Conservation (phyloP, 2,113 vertebrate genomes). For the Leptocoma aspasia region DNA sequence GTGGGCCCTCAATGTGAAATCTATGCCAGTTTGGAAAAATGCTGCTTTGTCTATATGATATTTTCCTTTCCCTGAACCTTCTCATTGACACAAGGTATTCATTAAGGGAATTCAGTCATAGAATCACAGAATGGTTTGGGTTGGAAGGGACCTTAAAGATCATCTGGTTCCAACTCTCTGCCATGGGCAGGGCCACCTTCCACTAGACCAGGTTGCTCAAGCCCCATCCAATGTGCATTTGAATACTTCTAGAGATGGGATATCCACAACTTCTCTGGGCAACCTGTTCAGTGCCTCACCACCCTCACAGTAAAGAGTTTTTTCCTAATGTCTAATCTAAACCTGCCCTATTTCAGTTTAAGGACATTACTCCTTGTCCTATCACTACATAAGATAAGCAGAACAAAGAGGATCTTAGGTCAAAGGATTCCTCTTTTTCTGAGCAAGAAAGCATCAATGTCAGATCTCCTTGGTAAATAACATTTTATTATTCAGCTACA, state of each 20-base stretch:
- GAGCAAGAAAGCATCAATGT: slow-evolving; percentile 7
- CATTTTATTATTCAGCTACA: slow-evolving; percentile 10
- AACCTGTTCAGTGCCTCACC: not conserved
- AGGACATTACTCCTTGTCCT: not conserved
- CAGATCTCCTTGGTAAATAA: not conserved
- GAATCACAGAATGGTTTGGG: not conserved
- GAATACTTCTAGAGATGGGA: not conserved
- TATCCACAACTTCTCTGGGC: not conserved
- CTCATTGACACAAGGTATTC: slow-evolving; percentile 2
- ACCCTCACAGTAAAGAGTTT: not conserved
- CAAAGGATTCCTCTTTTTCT: slow-evolving; percentile 24
- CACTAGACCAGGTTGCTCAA: not conserved
- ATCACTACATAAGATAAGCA: slow-evolving; percentile 9
- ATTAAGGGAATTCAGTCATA: slow-evolving; percentile 12
- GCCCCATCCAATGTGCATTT: not conserved
- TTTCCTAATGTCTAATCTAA: not conserved
- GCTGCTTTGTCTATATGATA: slow-evolving; percentile 75
- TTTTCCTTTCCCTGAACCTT: slow-evolving; percentile 27
- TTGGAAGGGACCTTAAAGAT: not conserved
- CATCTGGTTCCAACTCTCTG: not conserved
- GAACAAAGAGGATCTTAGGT: not conserved
- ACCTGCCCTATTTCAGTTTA: not conserved
- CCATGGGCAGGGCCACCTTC: not conserved
- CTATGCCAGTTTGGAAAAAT: slow-evolving; percentile 70
- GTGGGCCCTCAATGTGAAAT: slow-evolving; percentile 75